Conservation (phyloP, 2,797 vertebrate species). For the Rallus crepitans region DNA sequence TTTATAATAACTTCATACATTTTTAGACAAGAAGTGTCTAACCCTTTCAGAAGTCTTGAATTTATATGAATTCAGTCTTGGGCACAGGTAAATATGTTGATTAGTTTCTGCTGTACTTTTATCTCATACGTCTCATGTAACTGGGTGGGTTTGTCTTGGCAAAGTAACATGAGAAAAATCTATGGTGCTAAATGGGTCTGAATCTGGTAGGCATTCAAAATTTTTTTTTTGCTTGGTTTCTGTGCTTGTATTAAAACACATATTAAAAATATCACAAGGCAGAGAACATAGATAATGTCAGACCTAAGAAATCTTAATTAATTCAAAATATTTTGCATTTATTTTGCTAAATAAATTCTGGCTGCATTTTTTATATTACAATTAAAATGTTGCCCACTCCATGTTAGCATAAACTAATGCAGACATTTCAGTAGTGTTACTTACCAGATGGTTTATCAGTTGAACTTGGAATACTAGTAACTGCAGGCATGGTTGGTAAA, state of each 20-base stretch:
- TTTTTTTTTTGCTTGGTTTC: neutral
- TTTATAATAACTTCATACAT: neutral
- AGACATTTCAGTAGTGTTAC: slow-evolving; percentile 52
- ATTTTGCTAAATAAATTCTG: neutral
- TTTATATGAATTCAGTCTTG: neutral
- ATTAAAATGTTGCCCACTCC: neutral
- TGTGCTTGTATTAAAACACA: neutral
- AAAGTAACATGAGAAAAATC: neutral
- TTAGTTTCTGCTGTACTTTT: neutral
- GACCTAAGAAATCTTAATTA: neutral
- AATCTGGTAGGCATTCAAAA: neutral
- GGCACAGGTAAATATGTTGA: neutral
- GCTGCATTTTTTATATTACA: neutral
- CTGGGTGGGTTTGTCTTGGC: neutral
- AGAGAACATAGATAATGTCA: neutral
- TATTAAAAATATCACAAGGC: neutral
- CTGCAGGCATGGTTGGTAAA: slow-evolving; percentile 91
- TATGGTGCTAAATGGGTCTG: neutral
- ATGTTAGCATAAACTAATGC: neutral
- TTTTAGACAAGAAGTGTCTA: neutral
- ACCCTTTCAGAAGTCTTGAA: neutral
- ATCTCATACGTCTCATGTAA: neutral
- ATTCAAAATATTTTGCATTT: neutral
- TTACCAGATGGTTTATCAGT: slow-evolving; percentile 96
- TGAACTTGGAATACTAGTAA: slow-evolving; percentile 90